Evolutionary conservation across 2,888 invertebrate species (phyloP), one percentile per base, ranked within the genome.

Genomic region (Zaprionus obscuricornis): DNA sequence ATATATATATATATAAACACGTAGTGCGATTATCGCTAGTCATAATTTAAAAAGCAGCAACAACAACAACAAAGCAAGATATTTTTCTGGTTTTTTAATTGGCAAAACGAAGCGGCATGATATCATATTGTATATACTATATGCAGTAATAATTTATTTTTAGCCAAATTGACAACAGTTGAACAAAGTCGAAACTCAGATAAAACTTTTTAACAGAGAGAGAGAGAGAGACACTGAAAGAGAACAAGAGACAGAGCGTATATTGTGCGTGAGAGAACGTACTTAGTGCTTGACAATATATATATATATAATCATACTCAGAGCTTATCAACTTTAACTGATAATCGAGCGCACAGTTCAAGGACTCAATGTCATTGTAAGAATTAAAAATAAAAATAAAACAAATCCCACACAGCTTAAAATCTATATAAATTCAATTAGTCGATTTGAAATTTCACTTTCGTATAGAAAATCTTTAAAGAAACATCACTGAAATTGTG

Each of bases 131-230:
- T 56, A 29, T 75, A 75, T 69, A 62, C 74, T 85, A 82, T 63
- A 74, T 33, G 60, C 78, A 59, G 82, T 74, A 84, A 81, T 81
- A 58, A 76, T 81, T 81, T 81, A 81, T 81, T 81, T 81, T 81
- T 81, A 86, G 85, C 71, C 78, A 81, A 81, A 81, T 84, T 81
- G 79, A 64, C 78, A 77, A 64, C 69, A 31, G 29, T 29, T 29
- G 36, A 42, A 51, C 51, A 45, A 45, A 64, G 64, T 40, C 56
- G 50, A 54, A 42, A 39, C 45, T 18, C 56, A 77, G 85, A 84
- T 77, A 77, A 81, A 84, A 76, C n/a, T 66, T 40, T 52, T 64
- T 68, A 74, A 55, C 11, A 10, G 36, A 37, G 37, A 8, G 40
- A 36, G 18, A 45, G 31, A 50, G 13, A 26, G 11, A 8, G 11